Evolutionary conservation across 92 coral and sea anemone genomes (phyloP).

Genomic region (Hydrozoanthus gracilis): DNA sequence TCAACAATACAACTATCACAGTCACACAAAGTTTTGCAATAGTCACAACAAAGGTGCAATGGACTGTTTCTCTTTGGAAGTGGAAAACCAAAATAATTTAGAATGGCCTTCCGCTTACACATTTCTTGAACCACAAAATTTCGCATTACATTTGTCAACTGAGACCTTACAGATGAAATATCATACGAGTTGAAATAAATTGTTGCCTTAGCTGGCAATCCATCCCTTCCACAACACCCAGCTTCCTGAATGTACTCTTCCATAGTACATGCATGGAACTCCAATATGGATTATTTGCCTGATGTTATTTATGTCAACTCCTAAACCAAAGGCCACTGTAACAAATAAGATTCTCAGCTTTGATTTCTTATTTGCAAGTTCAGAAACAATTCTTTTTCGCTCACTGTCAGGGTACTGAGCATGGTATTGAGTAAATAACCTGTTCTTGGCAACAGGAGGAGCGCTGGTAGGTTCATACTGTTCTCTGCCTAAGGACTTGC

Average conservation of each 20-base stretch:
- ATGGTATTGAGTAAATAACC: slow-evolving; percentile 69
- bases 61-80: slow-evolving; percentile 26
- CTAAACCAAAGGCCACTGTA: slow-evolving; percentile 76
- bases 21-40: slow-evolving; percentile 33
- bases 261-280: slow-evolving; percentile 60
- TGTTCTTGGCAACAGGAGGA: slow-evolving; percentile 36
- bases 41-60: slow-evolving; percentile 71
- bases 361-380: slow-evolving; percentile 32
- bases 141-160: slow-evolving; percentile 56
- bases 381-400: slow-evolving; percentile 56
- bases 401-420: slow-evolving; percentile 73
- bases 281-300: slow-evolving; percentile 70
- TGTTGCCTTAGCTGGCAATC: slow-evolving; percentile 52
- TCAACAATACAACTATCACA: slow-evolving; percentile 61
- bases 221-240: slow-evolving; percentile 74
- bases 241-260: slow-evolving; percentile 77
- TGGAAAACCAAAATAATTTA: slow-evolving; percentile 56
- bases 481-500: slow-evolving; percentile 22
- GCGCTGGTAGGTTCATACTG: slow-evolving; percentile 65
- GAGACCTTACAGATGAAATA: slow-evolving; percentile 47
- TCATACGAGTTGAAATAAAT: slow-evolving; percentile 63
- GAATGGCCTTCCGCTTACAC: slow-evolving; percentile 66
- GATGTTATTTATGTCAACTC: slow-evolving; percentile 58
- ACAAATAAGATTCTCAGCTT: slow-evolving; percentile 63
- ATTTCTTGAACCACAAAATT: slow-evolving; percentile 27